Evolutionary conservation across 2,888 invertebrate genomes (phyloP).

Genomic region (Agrotis exclamationis): DNA sequence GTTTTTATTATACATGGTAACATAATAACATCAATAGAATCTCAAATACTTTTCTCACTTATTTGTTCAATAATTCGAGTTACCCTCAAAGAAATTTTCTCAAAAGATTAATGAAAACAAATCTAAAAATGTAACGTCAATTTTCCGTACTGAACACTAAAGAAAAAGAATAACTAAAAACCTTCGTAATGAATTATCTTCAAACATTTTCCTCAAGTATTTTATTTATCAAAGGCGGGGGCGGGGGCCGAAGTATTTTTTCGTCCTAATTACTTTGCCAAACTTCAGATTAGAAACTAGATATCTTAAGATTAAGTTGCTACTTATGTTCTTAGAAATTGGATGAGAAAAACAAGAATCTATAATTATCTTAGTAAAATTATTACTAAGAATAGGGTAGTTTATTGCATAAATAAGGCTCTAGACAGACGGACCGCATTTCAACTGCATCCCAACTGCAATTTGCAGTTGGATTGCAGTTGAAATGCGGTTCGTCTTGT

Average conservation of each 20-base stretch:
- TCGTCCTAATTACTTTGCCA: slow-evolving; percentile 16
- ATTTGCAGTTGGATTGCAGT: too few relatives aligned
- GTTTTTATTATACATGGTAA: too few relatives aligned
- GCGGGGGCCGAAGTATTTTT: slow-evolving; percentile 9
- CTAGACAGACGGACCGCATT: too few relatives aligned
- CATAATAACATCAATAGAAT: neutral
- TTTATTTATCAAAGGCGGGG: slow-evolving; percentile 12
- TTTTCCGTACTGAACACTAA: slow-evolving; percentile 1
- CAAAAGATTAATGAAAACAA: neutral
- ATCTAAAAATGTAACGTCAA: neutral
- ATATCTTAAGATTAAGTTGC: slow-evolving; percentile 25
- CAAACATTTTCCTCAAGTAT: slow-evolving; percentile 23
- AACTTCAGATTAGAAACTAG: slow-evolving; percentile 33
- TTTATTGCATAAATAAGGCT: too few relatives aligned
- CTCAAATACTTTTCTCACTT: neutral
- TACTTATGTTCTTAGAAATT: slow-evolving; percentile 3
- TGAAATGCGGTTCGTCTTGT: too few relatives aligned
- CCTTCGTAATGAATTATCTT: slow-evolving; percentile 1
- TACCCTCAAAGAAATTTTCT: neutral
- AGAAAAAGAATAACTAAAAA: slow-evolving; percentile 16
- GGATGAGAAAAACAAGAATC: neutral
- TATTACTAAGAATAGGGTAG: neutral
- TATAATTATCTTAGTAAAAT: neutral
- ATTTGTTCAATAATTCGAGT: neutral
- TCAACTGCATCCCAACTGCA: too few relatives aligned